These are phyloP conservation scores for Petrocephalus schoutedeni DNA, from an alignment of 2,797 vertebrate genomes.

Conservation along the genomic window DNA sequence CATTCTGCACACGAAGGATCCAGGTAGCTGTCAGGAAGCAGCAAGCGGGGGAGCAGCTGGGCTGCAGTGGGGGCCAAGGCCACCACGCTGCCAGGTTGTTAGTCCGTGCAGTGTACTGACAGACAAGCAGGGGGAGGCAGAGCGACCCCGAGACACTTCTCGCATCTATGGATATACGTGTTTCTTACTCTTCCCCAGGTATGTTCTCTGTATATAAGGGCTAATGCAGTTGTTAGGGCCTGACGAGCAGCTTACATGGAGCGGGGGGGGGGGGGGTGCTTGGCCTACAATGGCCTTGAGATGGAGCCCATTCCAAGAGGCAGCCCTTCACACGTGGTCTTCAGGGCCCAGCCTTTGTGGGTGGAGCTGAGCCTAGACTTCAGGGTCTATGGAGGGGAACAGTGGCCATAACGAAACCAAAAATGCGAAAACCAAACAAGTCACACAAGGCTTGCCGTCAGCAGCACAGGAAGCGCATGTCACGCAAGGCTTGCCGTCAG, in stretches of 20 bases:
- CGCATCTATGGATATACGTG: neutral
- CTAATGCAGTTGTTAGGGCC: neutral
- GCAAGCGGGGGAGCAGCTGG: neutral
- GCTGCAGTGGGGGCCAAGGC: neutral
- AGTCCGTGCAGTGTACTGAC: neutral
- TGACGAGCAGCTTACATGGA: neutral
- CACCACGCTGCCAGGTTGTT: neutral
- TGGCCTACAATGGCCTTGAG: too few relatives aligned
- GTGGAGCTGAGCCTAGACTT: too few relatives aligned
- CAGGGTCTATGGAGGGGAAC: too few relatives aligned
- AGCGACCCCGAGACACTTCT: neutral
- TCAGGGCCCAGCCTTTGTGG: too few relatives aligned
- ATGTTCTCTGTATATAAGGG: neutral
- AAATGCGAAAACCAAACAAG: too few relatives aligned
- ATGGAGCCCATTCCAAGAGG: too few relatives aligned
- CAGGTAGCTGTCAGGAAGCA: neutral
- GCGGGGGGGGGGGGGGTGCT: neutral
- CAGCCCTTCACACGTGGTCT: too few relatives aligned
- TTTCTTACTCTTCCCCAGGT: neutral
- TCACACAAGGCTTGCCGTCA: too few relatives aligned
- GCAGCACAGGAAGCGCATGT: too few relatives aligned
- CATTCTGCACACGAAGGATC: neutral
- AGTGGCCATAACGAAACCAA: too few relatives aligned
- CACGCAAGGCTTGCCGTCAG: too few relatives aligned
- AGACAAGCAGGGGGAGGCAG: neutral